Evolutionary conservation across 1,140 invertebrate genomes (phyloP).

Genomic region (Tribolium madens): DNA sequence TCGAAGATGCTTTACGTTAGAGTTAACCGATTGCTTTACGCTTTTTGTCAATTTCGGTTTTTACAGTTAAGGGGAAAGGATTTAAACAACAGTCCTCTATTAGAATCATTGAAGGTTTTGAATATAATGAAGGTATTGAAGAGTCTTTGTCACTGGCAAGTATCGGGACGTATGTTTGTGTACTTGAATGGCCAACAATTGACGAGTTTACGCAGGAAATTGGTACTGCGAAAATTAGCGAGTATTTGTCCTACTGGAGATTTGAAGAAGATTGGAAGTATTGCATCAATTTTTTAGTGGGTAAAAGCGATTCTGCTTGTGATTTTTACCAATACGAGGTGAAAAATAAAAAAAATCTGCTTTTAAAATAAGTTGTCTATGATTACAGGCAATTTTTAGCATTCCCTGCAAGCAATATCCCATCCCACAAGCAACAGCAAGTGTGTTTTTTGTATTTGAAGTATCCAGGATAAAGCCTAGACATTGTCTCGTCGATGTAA

Average conservation of each 20-base stretch:
- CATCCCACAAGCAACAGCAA: conserved; percentile 57
- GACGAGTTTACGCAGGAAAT: conserved; percentile 39
- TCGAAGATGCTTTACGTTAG: conserved; percentile 40
- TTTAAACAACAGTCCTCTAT: not conserved
- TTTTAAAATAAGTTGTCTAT: not conserved
- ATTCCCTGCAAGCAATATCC: conserved; percentile 56
- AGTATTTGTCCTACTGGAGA: conserved; percentile 50
- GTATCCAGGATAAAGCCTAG: conserved; percentile 54
- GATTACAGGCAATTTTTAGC: conserved; percentile 55
- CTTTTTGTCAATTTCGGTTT: conserved; percentile 4
- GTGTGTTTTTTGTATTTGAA: conserved; percentile 55
- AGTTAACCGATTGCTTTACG: not conserved
- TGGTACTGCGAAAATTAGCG: conserved; percentile 38
- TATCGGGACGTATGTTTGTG: not conserved
- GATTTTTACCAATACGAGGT: conserved; percentile 54
- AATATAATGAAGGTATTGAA: not conserved
- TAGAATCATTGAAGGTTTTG: not conserved
- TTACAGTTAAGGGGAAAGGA: not conserved
- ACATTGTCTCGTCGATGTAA: conserved; percentile 52
- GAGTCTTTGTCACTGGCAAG: not conserved
- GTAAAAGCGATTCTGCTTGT: conserved; percentile 46
- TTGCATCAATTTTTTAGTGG: conserved; percentile 43
- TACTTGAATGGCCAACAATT: conserved; percentile 48
- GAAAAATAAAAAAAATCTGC: not conserved
- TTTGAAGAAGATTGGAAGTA: conserved; percentile 52